Conservation (phyloP, 1,140 invertebrate species). For the Bombus superbus region DNA sequence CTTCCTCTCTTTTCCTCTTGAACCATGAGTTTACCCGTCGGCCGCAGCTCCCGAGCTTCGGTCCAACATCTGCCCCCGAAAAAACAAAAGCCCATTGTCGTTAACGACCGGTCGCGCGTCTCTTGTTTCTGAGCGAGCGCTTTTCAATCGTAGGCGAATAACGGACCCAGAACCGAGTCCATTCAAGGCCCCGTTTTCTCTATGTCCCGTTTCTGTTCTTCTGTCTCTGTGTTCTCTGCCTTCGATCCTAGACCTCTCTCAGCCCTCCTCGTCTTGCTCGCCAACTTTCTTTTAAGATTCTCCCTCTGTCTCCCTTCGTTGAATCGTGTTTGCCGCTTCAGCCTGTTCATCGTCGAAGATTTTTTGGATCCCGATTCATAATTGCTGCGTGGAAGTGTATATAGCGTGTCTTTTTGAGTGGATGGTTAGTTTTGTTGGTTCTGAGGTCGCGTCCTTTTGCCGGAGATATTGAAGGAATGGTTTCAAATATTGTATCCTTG, state of each 20-base stretch:
- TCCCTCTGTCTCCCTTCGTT: not conserved
- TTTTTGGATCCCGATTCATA: not conserved
- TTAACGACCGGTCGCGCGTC: conserved; percentile 83
- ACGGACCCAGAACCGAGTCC: conserved; percentile 75
- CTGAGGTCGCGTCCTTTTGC: not conserved
- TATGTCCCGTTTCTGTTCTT: conserved; percentile 13
- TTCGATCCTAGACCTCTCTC: not conserved
- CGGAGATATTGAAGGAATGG: conserved; percentile 1
- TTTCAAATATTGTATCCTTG: conserved; percentile 47
- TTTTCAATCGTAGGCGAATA: conserved; percentile 83
- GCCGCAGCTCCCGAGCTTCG: conserved; percentile 63
- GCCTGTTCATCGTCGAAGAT: not conserved
- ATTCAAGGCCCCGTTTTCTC: conserved; percentile 63
- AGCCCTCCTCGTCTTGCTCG: conserved; percentile 23
- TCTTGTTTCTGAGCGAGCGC: conserved; percentile 83
- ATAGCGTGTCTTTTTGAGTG: not conserved
- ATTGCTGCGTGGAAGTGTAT: not conserved
- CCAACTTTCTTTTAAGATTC: not conserved
- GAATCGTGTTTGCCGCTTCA: not conserved
- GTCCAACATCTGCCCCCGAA: conserved; percentile 83
- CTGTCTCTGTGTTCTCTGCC: not conserved
- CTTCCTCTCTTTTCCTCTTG: not conserved
- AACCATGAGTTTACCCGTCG: conserved; percentile 14
- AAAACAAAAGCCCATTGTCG: conserved; percentile 84
- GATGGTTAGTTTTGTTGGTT: not conserved